A percentile compares a stretch with the other conserved stretches of the same genome.
Conservation (phyloP, 2,113 vertebrate species). For the Hippopotamus amphibius region DNA sequence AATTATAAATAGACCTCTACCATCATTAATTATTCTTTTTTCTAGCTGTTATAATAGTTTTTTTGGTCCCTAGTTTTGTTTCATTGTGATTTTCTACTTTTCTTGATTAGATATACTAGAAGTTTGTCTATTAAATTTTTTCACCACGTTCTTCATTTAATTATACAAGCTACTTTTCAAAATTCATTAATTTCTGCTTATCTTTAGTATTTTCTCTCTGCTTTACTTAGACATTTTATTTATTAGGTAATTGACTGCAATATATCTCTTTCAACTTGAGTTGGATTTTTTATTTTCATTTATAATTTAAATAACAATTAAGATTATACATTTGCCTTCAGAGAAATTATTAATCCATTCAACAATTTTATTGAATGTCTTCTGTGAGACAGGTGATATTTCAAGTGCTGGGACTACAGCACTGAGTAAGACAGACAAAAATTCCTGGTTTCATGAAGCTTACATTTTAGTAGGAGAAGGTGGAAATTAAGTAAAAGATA, state of each 20-base stretch:
- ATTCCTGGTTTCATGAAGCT: background rate
- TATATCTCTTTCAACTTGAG: background rate
- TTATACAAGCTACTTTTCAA: background rate
- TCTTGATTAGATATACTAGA: background rate
- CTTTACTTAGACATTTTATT: conserved; percentile 24
- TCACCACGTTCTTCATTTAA: background rate
- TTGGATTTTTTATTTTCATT: background rate
- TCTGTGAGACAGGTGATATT: background rate
- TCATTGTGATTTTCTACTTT: conserved; percentile 2
- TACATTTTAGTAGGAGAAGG: background rate
- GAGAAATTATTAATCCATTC: background rate
- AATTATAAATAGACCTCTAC: background rate
- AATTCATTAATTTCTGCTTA: conserved; percentile 6
- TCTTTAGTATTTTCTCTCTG: background rate
- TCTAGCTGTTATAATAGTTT: background rate
- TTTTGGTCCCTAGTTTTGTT: background rate
- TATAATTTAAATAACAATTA: background rate
- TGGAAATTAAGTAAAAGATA: background rate
- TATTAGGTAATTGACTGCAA: background rate
- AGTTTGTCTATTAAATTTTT: background rate
- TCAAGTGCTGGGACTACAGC: background rate
- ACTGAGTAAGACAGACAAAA: background rate
- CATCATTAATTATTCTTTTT: background rate
- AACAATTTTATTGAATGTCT: background rate
- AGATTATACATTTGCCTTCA: background rate